Base-by-base conservation (phyloP, 2,888 invertebrate genomes). In the Eurois occulta region DNA sequence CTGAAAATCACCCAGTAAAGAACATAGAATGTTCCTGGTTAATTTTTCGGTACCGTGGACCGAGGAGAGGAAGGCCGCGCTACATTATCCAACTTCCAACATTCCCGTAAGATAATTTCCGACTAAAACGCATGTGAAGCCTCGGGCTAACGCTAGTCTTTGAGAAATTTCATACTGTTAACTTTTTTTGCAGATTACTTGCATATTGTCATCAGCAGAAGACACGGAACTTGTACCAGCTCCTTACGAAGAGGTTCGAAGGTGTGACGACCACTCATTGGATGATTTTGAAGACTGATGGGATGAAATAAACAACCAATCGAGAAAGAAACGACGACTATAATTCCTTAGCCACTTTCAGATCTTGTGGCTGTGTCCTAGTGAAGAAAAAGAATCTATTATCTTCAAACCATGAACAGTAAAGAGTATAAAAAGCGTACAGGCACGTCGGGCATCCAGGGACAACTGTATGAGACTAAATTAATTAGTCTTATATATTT, bases 391-490 rank as follows among this genome's bases (percentile, higher is more conserved):
- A 46, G 16, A 62, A 46, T 35, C 7, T 16, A n/a, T n/a, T 18
- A n/a, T 1, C 60, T 35, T 60, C n/a, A n/a, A 72, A 74, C 21
- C 18, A 74, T 74, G 58, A 55, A 13, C 55, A 13, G 11, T 7
- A 32, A 32, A 35, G 43, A 10, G 24, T 48, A 48, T 24, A 48
- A 48, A 48, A 48, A 48, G 48, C 48, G 48, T 48, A 8, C 48
- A 48, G 48, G 48, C 24, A 48, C 48, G 48, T 48, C 48, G 8
- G 48, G 48, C 48, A 48, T 48, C 8, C 72, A 80, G 11, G 87
- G 87, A 38, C 87, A 87, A n/a, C 69, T 87, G 1, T 87, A 84
- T n/a, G 86, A 87, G 65, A 85, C 81, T 1, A 87, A 87, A 72
- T 73, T 88, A 24, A 67, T 84, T 0, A 85, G 83, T n/a, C 70